Base-by-base conservation (phyloP, 2,888 invertebrate species). In the Reticulitermes lucifugus region DNA sequence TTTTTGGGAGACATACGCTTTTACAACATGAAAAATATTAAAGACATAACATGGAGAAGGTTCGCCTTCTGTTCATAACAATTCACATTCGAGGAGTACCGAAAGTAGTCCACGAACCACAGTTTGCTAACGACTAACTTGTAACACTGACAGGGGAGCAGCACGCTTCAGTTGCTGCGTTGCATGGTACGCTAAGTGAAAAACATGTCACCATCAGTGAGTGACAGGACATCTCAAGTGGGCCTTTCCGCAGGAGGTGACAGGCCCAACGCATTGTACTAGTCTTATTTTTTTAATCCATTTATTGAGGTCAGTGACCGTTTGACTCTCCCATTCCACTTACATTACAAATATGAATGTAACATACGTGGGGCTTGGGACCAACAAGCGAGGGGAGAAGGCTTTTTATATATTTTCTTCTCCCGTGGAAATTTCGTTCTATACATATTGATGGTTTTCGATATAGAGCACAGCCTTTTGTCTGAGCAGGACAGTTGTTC, bases 251-350 rank as follows among this genome's bases (percentile, higher is more conserved):
- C 18, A 18, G 55, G 29, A 35, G 18, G 35, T 41, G 41, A 73
- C 77, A 21, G 77, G 0, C 25, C 25, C 77, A 46, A 65, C n/a
- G 7, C 46, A 77, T 65, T 65, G 65, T 65, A 5, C 25, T 25
- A 9, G n/a, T 25, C 65, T 77, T 46, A 35, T 77, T 77, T 77
- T 71, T 77, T 77, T 46, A 77, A 77, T 77, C 77, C 46, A 77
- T 77, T 77, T 35, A 77, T 77, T 46, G 77, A 46, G 77, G 77
- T 77, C 46, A 77, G 77, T 46, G 77, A 77, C 77, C 77, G 41
- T 51, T 77, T 77, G 43, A 77, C 73, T 73, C 41, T 29, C 29
- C 12, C 29, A 35, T 77, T 43, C 77, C 77, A 18, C 43, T n/a
- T 46, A 77, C 46, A 46, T 77, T 46, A 77, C 77, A 77, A 77